These are phyloP conservation scores for Dicerorhinus sumatrensis DNA, from an alignment of 2,113 vertebrate species.

Conservation along the genomic window DNA sequence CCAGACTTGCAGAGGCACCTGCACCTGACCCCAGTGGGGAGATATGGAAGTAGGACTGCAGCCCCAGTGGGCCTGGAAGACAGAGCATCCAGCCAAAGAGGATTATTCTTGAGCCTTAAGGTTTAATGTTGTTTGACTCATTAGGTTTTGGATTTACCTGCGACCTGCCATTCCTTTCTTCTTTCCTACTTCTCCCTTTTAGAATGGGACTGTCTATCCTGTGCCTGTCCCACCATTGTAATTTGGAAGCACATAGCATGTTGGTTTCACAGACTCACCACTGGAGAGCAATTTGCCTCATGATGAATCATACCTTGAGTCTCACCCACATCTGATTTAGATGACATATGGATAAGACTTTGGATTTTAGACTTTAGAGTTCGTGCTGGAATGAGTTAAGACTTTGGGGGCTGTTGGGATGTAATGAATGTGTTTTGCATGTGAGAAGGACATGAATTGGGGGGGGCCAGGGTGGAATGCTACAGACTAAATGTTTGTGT, in stretches of 20 bases:
- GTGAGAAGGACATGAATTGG: background rate
- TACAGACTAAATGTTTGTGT: too few relatives aligned
- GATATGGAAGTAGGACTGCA: background rate
- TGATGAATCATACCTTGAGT: background rate
- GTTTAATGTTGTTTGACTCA: background rate
- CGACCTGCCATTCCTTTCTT: background rate
- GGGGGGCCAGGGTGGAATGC: too few relatives aligned
- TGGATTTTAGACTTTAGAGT: background rate
- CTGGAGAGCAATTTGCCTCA: background rate
- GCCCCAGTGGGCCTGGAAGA: background rate
- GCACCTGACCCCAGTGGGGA: background rate
- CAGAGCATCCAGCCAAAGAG: background rate
- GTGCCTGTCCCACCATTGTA: background rate
- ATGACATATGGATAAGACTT: background rate
- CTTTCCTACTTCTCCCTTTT: background rate
- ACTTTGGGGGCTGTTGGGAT: background rate
- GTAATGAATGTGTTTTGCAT: background rate
- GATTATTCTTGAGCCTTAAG: background rate
- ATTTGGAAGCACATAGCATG: background rate
- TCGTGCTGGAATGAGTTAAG: background rate
- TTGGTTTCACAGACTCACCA: background rate
- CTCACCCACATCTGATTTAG: background rate
- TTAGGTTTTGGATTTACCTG: background rate
- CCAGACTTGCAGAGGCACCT: too few relatives aligned
- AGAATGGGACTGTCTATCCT: background rate